phyloP scores from a whole-genome alignment of 2,797 vertebrate genomes.

The Capromys pilorides region DNA sequence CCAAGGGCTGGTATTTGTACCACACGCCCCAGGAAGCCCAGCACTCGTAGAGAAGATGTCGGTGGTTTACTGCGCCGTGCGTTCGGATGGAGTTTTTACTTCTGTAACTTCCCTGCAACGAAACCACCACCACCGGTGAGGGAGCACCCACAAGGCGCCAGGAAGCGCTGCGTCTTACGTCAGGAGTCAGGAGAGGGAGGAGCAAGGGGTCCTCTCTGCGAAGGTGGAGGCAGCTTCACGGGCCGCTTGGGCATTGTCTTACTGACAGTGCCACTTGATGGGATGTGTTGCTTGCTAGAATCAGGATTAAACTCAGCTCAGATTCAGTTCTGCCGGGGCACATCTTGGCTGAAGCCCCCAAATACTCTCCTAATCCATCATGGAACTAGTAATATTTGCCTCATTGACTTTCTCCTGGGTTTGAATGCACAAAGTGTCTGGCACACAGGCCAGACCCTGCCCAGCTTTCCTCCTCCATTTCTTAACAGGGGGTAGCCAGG shows the following conservation, averaged over 20 bases:
- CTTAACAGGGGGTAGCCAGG: neutral
- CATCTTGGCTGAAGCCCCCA: neutral
- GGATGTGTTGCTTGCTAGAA: neutral
- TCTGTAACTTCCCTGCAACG: constrained; percentile 93
- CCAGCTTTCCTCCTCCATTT: neutral
- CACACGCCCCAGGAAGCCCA: constrained; percentile 97
- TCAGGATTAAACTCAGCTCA: neutral
- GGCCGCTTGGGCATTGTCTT: neutral
- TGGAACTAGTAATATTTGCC: neutral
- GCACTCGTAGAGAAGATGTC: constrained; percentile 94
- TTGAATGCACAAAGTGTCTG: neutral
- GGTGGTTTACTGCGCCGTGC: constrained; percentile 94
- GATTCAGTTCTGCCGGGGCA: neutral
- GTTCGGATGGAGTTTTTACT: constrained; percentile 95
- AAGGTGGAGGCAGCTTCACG: neutral
- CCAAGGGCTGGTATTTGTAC: constrained; percentile 97
- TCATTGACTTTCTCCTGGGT: neutral
- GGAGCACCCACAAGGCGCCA: neutral
- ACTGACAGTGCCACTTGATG: neutral
- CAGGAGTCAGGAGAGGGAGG: neutral
- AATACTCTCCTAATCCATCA: neutral
- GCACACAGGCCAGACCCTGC: neutral
- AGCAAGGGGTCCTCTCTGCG: neutral
- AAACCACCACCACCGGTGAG: constrained; percentile 69
- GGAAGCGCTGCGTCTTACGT: neutral